phyloP scores from a whole-genome alignment of 2,888 invertebrate species.

The Rambutsinella grinnellia region DNA sequence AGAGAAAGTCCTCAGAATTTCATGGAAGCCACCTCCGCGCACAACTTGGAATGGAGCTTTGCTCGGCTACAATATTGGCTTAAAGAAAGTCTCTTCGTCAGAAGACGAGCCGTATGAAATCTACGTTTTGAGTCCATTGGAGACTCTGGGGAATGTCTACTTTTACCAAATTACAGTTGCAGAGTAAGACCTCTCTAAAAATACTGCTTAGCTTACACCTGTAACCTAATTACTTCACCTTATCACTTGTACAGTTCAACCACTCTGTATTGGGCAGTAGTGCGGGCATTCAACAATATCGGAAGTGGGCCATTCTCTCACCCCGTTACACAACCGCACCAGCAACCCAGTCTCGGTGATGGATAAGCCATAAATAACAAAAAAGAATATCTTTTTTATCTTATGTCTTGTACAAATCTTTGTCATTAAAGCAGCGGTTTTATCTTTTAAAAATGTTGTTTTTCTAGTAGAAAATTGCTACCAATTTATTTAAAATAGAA shows the following conservation, averaged over 20 bases:
- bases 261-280: conserved; percentile 80
- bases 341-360: neutral
- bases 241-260: conserved; percentile 22
- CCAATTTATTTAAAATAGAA: too few species aligned
- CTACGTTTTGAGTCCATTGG: conserved; percentile 28
- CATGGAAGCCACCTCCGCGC: conserved; percentile 57
- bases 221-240: too few species aligned
- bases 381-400: neutral
- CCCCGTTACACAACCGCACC: conserved; percentile 26
- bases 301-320: conserved; percentile 88
- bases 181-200: conserved; percentile 44
- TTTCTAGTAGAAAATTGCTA: too few species aligned
- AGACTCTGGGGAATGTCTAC: conserved; percentile 39
- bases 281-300: conserved; percentile 88
- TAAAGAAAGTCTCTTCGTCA: conserved; percentile 36
- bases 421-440: too few species aligned
- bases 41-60: conserved; percentile 53
- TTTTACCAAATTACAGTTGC: conserved; percentile 32
- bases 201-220: neutral
- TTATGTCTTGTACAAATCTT: neutral
- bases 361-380: neutral
- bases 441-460: neutral
- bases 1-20: conserved; percentile 34
- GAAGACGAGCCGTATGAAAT: conserved; percentile 40
- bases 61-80: conserved; percentile 55